Percentiles rank a stretch among this genome's conserved stretches.
These are phyloP conservation scores for Megaceryle torquata DNA, from an alignment of 2,113 vertebrate species.

Conservation along the genomic window DNA sequence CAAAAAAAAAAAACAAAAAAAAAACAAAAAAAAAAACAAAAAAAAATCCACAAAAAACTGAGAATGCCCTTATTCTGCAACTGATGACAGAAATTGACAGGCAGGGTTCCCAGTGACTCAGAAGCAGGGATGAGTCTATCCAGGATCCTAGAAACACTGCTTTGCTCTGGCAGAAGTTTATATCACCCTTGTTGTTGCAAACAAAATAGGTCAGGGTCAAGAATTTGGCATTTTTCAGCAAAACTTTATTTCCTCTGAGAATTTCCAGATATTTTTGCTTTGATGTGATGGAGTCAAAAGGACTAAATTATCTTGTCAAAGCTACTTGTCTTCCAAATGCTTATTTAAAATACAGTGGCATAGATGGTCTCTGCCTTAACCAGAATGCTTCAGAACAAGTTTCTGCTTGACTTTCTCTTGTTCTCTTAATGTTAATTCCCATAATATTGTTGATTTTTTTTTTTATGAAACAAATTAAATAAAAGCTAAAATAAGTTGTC, in stretches of 20 bases:
- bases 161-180: not conserved
- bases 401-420: not conserved
- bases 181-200: not conserved
- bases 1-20: no score
- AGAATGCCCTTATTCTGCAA: not conserved
- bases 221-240: slow-evolving; percentile 3
- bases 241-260: slow-evolving; percentile 6
- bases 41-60: not conserved
- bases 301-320: slow-evolving; percentile 28
- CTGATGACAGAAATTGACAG: not conserved
- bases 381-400: not conserved
- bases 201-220: slow-evolving; percentile 4
- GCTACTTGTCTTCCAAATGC: not conserved
- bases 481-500: not conserved
- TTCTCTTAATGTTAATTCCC: not conserved
- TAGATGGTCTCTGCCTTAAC: slow-evolving; percentile 12
- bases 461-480: not conserved
- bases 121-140: not conserved
- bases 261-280: slow-evolving; percentile 8
- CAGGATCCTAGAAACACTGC: not conserved
- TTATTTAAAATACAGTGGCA: slow-evolving; percentile 7
- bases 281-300: not conserved
- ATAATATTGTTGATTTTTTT: not conserved
- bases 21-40: no score
- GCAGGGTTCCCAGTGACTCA: not conserved